Conservation (phyloP, 2,113 vertebrate genomes). For the Dissostichus mawsoni region DNA sequence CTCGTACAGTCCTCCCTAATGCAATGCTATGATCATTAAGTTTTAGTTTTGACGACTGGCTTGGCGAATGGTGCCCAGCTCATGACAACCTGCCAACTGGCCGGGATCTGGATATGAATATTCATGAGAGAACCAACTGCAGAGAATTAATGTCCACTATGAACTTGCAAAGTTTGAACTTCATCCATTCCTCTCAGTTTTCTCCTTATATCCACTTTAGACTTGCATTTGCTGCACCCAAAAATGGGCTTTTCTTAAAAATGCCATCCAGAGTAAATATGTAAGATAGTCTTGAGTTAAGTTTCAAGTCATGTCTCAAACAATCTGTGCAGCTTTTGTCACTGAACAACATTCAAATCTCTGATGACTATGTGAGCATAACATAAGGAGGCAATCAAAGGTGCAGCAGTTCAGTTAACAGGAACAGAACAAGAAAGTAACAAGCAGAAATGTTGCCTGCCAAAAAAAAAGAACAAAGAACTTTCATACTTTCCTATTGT, state of each 20-base stretch:
- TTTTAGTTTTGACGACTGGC: slow-evolving; percentile 63
- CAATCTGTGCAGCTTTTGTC: not conserved
- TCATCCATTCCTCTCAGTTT: slow-evolving; percentile 16
- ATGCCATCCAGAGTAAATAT: not conserved
- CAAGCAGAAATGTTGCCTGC: not conserved
- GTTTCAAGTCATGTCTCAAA: too few relatives aligned
- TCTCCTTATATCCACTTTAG: slow-evolving; percentile 6
- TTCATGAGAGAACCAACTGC: slow-evolving; percentile 53
- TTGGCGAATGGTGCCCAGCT: slow-evolving; percentile 64
- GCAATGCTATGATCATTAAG: slow-evolving; percentile 50
- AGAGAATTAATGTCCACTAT: slow-evolving; percentile 46
- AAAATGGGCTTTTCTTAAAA: not conserved
- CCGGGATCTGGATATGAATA: slow-evolving; percentile 56
- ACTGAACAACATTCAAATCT: not conserved
- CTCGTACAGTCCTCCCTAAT: slow-evolving; percentile 28
- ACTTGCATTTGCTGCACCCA: slow-evolving; percentile 12
- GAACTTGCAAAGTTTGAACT: slow-evolving; percentile 31
- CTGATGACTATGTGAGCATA: not conserved
- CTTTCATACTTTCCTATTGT: not conserved
- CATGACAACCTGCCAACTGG: slow-evolving; percentile 64
- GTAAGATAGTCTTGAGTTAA: not conserved
- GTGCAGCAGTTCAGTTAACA: not conserved
- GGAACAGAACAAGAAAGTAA: not conserved
- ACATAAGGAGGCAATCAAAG: not conserved
- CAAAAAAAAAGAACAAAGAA: not conserved